Evolutionary conservation across 2,888 invertebrate genomes (phyloP).

Genomic region (Leucoma salicis): DNA sequence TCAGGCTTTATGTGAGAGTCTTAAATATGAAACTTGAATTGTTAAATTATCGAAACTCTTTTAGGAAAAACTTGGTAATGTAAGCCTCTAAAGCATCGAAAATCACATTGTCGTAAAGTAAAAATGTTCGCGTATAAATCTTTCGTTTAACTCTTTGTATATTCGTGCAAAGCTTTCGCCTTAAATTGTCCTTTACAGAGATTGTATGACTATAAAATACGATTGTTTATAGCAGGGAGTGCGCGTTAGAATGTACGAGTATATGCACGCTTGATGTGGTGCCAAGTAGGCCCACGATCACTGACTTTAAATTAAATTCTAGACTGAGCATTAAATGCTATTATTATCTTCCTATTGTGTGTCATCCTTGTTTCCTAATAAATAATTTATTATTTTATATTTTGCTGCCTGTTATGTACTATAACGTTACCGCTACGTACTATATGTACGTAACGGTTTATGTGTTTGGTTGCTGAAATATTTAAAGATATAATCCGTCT

Average conservation of each 20-base stretch:
- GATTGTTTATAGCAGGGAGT: constrained; percentile 35
- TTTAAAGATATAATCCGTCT: too few species aligned
- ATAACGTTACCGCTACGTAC: too few species aligned
- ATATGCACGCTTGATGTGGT: constrained; percentile 41
- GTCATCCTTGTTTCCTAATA: constrained; percentile 15
- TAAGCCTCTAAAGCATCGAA: background rate
- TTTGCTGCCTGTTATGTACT: too few species aligned
- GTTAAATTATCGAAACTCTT: background rate
- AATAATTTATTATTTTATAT: background rate
- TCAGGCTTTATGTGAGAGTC: background rate
- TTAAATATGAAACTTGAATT: background rate
- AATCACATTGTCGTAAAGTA: background rate
- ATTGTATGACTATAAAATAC: constrained; percentile 27
- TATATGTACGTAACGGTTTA: too few species aligned
- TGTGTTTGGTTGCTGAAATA: too few species aligned
- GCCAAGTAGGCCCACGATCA: constrained; percentile 42
- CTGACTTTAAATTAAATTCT: constrained; percentile 39
- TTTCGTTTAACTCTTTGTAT: background rate
- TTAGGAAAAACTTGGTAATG: background rate
- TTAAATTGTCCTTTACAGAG: constrained; percentile 3
- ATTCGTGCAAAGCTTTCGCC: constrained; percentile 12
- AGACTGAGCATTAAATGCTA: constrained; percentile 36
- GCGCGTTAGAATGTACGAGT: constrained; percentile 34
- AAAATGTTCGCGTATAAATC: constrained; percentile 1
- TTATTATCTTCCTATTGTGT: constrained; percentile 30